Base-by-base conservation (phyloP, 2,113 vertebrate species). In the Hoplias malabaricus region DNA sequence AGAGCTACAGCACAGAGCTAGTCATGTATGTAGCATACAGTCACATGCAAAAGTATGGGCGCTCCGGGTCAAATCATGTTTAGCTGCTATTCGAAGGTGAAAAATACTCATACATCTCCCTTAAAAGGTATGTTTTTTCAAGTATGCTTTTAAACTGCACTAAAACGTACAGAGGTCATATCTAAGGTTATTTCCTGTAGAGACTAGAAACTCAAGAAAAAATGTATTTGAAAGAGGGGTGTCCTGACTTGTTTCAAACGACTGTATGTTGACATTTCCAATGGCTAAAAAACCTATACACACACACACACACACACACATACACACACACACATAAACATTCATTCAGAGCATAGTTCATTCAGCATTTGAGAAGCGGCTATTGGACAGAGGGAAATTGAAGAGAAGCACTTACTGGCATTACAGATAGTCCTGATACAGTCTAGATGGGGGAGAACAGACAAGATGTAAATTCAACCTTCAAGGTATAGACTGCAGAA, bases 381-480 rank as follows among this genome's bases (percentile, higher is more conserved):
- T 29, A 75, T 38, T 72, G 72, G 38, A 80, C 63, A 88, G 79
- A 85, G 78, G 82, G 46, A 82, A 70, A 83, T 92, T 93, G 88
- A 88, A 74, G 59, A 82, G 73, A 83, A 65, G 94, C 94, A 99
- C 98, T 99, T 99, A 98, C 98, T 99, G 96, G 97, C 95, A 92
- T 98, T 99, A 99, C 98, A 99, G 96, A 99, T 99, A 96, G 98
- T 99, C 98, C 97, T 99, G 96, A 98, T 97, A 99, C 98, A 99
- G 97, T 99, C 98, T 99, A 98, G 96, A 99, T 98, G 96, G 95
- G 97, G 96, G 96, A 99, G 96, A 99, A 96, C 96, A 99, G 95
- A 99, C 95, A 94, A 86, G 94, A 96, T 96, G 95, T 96, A 96
- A 94, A 95, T 96, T 94, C 93, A 95, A 94, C 95, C 95, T 96